A percentile compares a stretch with the other conserved stretches of the same genome.
Evolutionary conservation across 2,797 vertebrate species (phyloP).

Genomic region (Onychomys leucogaster): DNA sequence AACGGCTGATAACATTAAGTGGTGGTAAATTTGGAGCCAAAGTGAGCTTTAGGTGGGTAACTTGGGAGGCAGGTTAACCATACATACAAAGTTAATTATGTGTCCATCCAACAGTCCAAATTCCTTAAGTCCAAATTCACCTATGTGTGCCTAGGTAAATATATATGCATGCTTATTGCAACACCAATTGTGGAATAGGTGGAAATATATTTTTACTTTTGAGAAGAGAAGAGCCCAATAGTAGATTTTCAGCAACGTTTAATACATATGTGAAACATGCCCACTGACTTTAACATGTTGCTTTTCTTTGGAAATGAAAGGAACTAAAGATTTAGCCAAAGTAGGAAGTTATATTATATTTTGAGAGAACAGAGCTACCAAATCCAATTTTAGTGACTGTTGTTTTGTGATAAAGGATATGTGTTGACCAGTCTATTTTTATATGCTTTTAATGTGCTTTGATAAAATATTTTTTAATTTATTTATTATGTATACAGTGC

Average conservation of each 20-base stretch:
- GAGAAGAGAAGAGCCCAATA: conserved; percentile 33
- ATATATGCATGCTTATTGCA: conserved; percentile 23
- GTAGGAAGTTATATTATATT: conserved; percentile 11
- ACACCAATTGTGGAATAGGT: not conserved
- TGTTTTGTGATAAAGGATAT: not conserved
- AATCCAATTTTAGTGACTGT: not conserved
- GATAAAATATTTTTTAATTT: conserved; percentile 62
- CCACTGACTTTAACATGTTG: not conserved
- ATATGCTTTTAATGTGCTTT: conserved; percentile 23
- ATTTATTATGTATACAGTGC: no score
- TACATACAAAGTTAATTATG: conserved; percentile 25
- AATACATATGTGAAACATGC: not conserved
- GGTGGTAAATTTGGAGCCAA: conserved; percentile 2
- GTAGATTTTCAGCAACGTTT: conserved; percentile 42
- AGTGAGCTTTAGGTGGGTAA: not conserved
- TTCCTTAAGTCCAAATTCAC: not conserved
- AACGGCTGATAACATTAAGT: conserved; percentile 21
- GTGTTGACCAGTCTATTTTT: conserved; percentile 13
- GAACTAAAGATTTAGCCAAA: conserved; percentile 20
- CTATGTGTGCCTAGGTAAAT: not conserved
- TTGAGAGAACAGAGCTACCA: conserved; percentile 8
- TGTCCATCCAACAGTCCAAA: not conserved
- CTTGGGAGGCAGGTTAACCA: not conserved
- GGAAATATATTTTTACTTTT: conserved; percentile 25
- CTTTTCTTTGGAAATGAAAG: conserved; percentile 19